These are phyloP conservation scores for Galbula dea DNA, from an alignment of 2,113 vertebrate species.

Conservation along the genomic window DNA sequence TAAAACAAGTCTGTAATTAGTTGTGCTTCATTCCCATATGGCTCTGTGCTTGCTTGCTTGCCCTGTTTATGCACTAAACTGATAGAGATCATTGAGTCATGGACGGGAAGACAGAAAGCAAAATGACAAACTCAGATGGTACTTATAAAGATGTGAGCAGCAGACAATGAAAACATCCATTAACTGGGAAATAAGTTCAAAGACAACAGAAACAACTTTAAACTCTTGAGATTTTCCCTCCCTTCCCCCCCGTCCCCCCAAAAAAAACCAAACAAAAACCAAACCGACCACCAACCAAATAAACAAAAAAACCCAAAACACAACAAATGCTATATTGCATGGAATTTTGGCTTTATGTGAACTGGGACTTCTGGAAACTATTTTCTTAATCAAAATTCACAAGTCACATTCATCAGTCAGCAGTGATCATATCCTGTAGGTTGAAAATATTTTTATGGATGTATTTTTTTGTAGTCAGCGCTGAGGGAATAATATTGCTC, in stretches of 20 bases:
- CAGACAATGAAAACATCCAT: neutral
- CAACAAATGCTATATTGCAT: neutral
- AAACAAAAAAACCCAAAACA: neutral
- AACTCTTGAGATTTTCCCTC: neutral
- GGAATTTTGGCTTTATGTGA: neutral
- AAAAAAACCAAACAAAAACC: no score
- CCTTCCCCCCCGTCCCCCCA: no score
- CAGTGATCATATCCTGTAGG: neutral
- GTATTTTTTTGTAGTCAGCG: neutral
- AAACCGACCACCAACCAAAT: no score
- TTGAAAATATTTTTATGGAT: neutral
- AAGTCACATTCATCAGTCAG: neutral
- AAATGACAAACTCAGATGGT: neutral
- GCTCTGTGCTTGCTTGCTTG: neutral
- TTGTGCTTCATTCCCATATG: constrained; percentile 46
- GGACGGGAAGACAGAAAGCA: neutral
- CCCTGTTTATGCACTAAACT: constrained; percentile 8
- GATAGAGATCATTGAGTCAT: neutral
- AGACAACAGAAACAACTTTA: neutral
- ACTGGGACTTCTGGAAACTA: neutral
- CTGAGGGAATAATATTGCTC: neutral
- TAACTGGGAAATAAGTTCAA: neutral
- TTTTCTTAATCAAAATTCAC: neutral
- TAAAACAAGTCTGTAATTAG: constrained; percentile 17
- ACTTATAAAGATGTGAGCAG: neutral